These are phyloP conservation scores for Chlorospingus flavigularis DNA, from an alignment of 2,797 vertebrate species.

Conservation along the genomic window DNA sequence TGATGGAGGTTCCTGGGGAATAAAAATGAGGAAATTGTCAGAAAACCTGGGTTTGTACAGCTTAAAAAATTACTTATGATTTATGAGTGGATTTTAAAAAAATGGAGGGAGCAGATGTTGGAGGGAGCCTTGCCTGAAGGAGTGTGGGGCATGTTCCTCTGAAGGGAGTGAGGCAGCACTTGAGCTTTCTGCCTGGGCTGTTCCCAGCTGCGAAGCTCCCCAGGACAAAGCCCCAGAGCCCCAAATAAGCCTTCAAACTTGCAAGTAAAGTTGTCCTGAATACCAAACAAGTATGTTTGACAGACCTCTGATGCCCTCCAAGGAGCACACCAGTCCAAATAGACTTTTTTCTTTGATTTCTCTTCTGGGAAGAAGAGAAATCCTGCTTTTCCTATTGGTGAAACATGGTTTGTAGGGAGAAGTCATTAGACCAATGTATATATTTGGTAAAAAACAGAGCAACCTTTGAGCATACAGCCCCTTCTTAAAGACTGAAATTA, in stretches of 20 bases:
- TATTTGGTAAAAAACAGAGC: background rate
- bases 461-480: background rate
- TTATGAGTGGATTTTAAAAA: background rate
- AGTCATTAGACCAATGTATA: background rate
- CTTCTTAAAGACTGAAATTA: background rate
- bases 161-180: background rate
- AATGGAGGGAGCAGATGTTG: background rate
- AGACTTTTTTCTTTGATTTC: background rate
- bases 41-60: background rate
- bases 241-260: background rate
- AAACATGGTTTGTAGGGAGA: background rate
- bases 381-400: background rate
- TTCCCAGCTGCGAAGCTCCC: background rate
- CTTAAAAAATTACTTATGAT: background rate
- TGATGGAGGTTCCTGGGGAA: background rate
- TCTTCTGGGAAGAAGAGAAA: background rate
- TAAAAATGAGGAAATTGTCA: background rate
- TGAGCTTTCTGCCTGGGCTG: background rate
- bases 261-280: background rate
- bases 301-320: background rate
- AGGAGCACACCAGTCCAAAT: fast-evolving
- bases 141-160: background rate
- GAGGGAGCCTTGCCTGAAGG: background rate
- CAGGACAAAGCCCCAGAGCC: background rate
- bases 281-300: background rate